Percentiles rank a stretch among this genome's conserved stretches.
Conservation (phyloP, 2,113 vertebrate genomes). For the Leptocoma aspasia region DNA sequence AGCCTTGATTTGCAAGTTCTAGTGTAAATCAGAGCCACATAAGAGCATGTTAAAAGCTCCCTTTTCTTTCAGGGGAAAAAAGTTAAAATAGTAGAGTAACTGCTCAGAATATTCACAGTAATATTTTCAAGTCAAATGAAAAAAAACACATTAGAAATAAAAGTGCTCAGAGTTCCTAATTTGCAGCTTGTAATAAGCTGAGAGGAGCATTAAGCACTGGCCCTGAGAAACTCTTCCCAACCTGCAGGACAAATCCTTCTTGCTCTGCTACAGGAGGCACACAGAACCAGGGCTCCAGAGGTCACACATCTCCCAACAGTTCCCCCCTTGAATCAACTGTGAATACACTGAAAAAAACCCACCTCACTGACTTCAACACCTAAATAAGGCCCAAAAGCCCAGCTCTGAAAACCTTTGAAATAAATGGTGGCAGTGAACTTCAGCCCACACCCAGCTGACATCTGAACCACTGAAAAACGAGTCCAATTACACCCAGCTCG, state of each 20-base stretch:
- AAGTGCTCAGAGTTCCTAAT: not conserved
- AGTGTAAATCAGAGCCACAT: not conserved
- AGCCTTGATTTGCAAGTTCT: not conserved
- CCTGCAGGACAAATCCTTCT: not conserved
- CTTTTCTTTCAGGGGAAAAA: not conserved
- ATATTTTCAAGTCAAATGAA: not conserved
- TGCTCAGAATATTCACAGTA: not conserved
- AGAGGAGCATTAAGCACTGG: not conserved
- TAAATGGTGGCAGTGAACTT: conserved; percentile 33
- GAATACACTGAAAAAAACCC: not conserved
- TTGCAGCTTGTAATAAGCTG: not conserved
- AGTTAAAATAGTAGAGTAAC: not conserved
- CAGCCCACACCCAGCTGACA: conserved; percentile 36
- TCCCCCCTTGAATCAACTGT: not conserved
- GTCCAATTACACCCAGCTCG: not conserved
- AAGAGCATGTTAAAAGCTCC: not conserved
- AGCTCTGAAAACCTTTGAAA: conserved; percentile 49
- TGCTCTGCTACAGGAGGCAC: not conserved
- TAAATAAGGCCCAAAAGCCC: conserved; percentile 8
- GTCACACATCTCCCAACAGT: not conserved
- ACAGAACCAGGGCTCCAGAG: not conserved
- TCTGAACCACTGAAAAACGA: conserved; percentile 19
- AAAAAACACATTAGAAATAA: not conserved
- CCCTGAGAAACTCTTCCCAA: not conserved
- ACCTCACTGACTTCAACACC: conserved; percentile 28